A percentile compares a stretch with the other conserved stretches of the same genome.
Conservation (phyloP, 30 jellyfish, hydroid and myxozoan genomes). For the Sanderia malayensis region DNA sequence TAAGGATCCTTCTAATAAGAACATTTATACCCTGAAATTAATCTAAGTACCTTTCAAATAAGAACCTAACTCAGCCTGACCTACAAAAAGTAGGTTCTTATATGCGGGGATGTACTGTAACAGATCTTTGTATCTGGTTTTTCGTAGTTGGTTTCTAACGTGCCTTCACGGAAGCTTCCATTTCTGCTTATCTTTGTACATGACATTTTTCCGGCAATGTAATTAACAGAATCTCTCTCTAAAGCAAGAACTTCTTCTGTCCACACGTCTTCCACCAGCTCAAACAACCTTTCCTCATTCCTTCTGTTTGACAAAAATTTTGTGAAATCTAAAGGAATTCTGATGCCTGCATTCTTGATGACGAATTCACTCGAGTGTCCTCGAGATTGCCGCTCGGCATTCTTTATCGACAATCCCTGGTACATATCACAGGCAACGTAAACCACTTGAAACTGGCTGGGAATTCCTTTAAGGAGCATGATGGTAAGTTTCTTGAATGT, state of each 20-base stretch:
- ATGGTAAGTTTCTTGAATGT: background rate
- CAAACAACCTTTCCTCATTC: constrained; percentile 12
- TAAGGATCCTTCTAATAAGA: too few relatives aligned
- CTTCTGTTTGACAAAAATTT: constrained; percentile 6
- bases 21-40: too few relatives aligned
- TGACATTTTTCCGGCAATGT: background rate
- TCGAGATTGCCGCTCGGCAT: constrained; percentile 4
- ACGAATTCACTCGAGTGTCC: constrained; percentile 4
- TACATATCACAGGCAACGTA: constrained; percentile 12
- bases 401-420: background rate
- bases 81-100: too few relatives aligned
- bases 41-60: too few relatives aligned
- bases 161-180: background rate
- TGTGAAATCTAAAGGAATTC: constrained; percentile 8
- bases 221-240: constrained; percentile 2
- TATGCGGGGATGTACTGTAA: too few relatives aligned
- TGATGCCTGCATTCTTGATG: background rate
- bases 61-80: too few relatives aligned
- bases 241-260: background rate
- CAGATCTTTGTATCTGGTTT: constrained; percentile 3
- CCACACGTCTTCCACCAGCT: constrained; percentile 13
- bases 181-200: background rate
- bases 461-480: background rate
- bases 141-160: constrained; percentile 1
- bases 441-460: background rate